phyloP scores from a whole-genome alignment of 2,797 vertebrate species.

The Zalophus californianus region DNA sequence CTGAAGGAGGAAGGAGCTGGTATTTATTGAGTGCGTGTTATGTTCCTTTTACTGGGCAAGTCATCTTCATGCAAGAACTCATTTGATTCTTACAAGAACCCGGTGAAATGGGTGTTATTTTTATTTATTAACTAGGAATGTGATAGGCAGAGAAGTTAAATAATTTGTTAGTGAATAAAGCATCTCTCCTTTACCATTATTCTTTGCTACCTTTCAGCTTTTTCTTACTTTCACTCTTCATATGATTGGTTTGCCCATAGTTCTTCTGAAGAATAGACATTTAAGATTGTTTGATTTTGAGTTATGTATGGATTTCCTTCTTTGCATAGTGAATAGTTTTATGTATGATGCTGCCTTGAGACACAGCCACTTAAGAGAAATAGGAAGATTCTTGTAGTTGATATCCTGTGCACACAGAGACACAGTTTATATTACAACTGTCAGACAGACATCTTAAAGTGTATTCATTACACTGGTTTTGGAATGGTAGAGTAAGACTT shows the following conservation, averaged over 20 bases:
- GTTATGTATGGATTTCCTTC: background rate
- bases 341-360: constrained; percentile 29
- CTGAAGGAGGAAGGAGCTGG: constrained; percentile 40
- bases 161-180: background rate
- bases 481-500: constrained; percentile 28
- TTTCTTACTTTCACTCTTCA: background rate
- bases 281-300: constrained; percentile 54
- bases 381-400: constrained; percentile 37
- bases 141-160: constrained; percentile 41
- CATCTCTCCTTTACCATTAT: background rate
- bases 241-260: background rate
- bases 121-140: constrained; percentile 57
- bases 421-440: background rate
- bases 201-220: background rate
- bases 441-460: background rate
- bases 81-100: constrained; percentile 14
- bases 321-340: constrained; percentile 32
- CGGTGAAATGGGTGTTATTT: constrained; percentile 26
- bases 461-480: background rate
- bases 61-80: constrained; percentile 39
- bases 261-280: constrained; percentile 40
- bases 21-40: constrained; percentile 61
- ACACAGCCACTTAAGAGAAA: constrained; percentile 15
- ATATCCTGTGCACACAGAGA: background rate
- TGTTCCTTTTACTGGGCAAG: constrained; percentile 20